A percentile compares a stretch with the other conserved stretches of the same genome.
Conservation (phyloP, 2,113 vertebrate species). For the Hypanus sabinus region DNA sequence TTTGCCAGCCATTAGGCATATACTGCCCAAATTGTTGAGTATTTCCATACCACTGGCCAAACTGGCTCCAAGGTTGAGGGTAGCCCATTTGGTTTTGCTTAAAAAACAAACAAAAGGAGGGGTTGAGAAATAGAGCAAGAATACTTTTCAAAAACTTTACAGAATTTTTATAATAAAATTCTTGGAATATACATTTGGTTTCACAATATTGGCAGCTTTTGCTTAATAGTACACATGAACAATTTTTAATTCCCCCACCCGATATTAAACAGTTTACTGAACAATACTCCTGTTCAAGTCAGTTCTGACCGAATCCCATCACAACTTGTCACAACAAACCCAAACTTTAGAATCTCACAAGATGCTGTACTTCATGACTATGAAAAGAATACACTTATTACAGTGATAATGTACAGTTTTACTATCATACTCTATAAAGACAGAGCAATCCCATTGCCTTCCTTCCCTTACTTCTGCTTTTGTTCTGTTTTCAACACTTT, state of each 20-base stretch:
- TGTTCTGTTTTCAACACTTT: neutral
- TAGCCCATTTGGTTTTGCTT: conserved; percentile 85
- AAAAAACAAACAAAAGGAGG: neutral
- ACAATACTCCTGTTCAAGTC: neutral
- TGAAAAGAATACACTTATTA: neutral
- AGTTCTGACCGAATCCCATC: neutral
- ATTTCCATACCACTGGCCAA: conserved; percentile 92
- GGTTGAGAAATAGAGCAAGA: neutral
- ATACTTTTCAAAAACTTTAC: neutral
- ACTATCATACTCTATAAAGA: neutral
- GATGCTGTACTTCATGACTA: neutral
- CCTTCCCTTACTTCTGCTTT: neutral
- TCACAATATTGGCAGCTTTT: neutral
- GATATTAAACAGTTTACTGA: neutral
- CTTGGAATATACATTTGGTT: neutral
- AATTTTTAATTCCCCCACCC: neutral
- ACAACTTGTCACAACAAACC: neutral
- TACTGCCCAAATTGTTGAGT: conserved; percentile 91
- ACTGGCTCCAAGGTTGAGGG: conserved; percentile 83
- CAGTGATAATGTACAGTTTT: neutral
- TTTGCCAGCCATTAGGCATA: conserved; percentile 91
- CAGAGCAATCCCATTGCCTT: neutral
- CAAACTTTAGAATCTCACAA: neutral
- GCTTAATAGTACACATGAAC: neutral
- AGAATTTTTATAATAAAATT: neutral